phyloP scores from a whole-genome alignment of 2,113 vertebrate genomes.

The Poeciliopsis retropinna region DNA sequence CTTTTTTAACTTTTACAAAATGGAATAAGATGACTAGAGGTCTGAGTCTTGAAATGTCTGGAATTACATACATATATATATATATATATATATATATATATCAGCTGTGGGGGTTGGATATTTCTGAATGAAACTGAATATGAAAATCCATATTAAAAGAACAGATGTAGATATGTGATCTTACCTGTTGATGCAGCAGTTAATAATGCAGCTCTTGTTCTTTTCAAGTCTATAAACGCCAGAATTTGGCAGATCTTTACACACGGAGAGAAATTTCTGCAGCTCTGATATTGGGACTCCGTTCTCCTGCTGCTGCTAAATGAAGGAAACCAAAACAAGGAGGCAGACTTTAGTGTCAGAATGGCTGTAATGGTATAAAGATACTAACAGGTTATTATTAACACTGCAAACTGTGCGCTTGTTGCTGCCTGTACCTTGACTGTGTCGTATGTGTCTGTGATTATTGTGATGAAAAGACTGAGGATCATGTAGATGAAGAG shows the following conservation, averaged over 20 bases:
- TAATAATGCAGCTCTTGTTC: constrained; percentile 56
- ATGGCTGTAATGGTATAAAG: background rate
- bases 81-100: background rate
- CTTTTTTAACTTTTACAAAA: background rate
- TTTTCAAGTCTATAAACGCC: constrained; percentile 85
- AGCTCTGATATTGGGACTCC: constrained; percentile 87
- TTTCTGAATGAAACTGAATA: too few species aligned
- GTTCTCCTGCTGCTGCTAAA: constrained; percentile 87
- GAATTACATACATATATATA: background rate
- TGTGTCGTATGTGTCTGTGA: constrained; percentile 95
- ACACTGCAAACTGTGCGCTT: background rate
- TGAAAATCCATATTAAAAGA: background rate
- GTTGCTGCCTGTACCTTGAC: constrained; percentile 84
- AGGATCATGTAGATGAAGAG: constrained; percentile 98
- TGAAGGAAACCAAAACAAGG: background rate
- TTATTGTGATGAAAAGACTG: constrained; percentile 97
- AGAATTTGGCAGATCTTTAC: constrained; percentile 89
- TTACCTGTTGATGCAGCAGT: constrained; percentile 63
- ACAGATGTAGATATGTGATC: background rate
- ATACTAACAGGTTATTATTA: background rate
- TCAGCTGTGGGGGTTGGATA: too few species aligned
- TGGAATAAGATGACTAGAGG: background rate
- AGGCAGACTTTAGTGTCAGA: background rate
- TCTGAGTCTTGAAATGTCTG: background rate
- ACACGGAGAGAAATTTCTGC: constrained; percentile 85